These are phyloP conservation scores for Mesoclemmys tuberculata DNA, from an alignment of 2,113 vertebrate species.

Conservation along the genomic window DNA sequence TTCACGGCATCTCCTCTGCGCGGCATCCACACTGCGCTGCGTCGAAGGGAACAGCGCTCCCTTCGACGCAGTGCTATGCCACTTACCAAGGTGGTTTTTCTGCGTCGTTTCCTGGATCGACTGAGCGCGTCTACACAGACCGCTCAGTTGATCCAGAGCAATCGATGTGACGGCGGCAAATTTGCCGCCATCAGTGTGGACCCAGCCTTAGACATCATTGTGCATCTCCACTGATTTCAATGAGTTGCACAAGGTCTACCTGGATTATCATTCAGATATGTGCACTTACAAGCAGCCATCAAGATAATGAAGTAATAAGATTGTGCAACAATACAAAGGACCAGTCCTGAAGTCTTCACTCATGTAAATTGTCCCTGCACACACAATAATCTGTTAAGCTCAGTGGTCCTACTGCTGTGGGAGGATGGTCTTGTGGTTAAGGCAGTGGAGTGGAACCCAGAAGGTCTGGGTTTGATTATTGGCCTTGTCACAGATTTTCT, in stretches of 20 bases:
- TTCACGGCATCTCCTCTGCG: too few relatives aligned
- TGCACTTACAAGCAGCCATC: background rate
- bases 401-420: fast-evolving
- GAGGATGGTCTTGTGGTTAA: background rate
- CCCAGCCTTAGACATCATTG: fast-evolving
- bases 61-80: too few relatives aligned
- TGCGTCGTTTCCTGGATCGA: too few relatives aligned
- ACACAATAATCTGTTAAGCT: background rate
- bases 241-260: background rate
- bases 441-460: fast-evolving
- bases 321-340: background rate
- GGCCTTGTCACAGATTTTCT: fast-evolving
- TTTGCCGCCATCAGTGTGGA: too few relatives aligned
- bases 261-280: conserved; percentile 26
- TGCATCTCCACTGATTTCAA: background rate
- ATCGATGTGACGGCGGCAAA: too few relatives aligned
- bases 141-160: too few relatives aligned
- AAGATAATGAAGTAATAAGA: conserved; percentile 44
- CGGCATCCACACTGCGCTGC: too few relatives aligned
- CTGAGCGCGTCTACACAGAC: too few relatives aligned
- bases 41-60: too few relatives aligned
- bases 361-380: fast-evolving
- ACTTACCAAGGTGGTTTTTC: too few relatives aligned
- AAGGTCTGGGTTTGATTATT: background rate
- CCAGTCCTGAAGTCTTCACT: fast-evolving